These are phyloP conservation scores for Cotesia typhae DNA, from an alignment of 1,140 invertebrate species.

Conservation along the genomic window DNA sequence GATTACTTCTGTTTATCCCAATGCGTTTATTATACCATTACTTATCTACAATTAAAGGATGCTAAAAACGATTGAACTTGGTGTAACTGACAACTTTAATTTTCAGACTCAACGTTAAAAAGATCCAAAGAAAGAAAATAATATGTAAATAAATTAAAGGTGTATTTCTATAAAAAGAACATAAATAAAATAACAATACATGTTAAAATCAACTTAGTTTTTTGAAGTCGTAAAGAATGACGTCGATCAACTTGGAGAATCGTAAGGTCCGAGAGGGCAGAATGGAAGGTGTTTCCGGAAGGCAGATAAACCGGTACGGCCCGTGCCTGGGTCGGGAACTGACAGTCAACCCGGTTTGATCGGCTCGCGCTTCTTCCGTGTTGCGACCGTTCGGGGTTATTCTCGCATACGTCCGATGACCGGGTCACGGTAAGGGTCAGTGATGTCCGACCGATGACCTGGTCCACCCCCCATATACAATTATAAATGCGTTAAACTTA, in stretches of 20 bases:
- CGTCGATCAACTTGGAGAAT: slow-evolving; percentile 29
- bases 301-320: slow-evolving; percentile 52
- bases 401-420: slow-evolving; percentile 34
- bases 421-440: slow-evolving; percentile 54
- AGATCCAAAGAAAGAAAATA: too few relatives aligned
- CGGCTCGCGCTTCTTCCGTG: slow-evolving; percentile 39
- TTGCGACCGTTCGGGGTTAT: slow-evolving; percentile 39
- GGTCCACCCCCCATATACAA: slow-evolving; percentile 57
- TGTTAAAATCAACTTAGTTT: background rate
- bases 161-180: background rate
- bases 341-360: slow-evolving; percentile 39
- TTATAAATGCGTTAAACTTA: slow-evolving; percentile 64
- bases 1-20: too few relatives aligned
- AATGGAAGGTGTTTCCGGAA: slow-evolving; percentile 28
- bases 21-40: too few relatives aligned
- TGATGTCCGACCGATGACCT: slow-evolving; percentile 62
- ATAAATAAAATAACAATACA: background rate
- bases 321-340: slow-evolving; percentile 49
- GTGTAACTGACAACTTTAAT: too few relatives aligned
- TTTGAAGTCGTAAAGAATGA: slow-evolving; percentile 28
- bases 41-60: too few relatives aligned
- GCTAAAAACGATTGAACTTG: too few relatives aligned
- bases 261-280: slow-evolving; percentile 9
- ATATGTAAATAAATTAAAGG: too few relatives aligned
- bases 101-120: too few relatives aligned